Conservation (phyloP, 1,140 invertebrate genomes). For the Drosophila miranda region DNA sequence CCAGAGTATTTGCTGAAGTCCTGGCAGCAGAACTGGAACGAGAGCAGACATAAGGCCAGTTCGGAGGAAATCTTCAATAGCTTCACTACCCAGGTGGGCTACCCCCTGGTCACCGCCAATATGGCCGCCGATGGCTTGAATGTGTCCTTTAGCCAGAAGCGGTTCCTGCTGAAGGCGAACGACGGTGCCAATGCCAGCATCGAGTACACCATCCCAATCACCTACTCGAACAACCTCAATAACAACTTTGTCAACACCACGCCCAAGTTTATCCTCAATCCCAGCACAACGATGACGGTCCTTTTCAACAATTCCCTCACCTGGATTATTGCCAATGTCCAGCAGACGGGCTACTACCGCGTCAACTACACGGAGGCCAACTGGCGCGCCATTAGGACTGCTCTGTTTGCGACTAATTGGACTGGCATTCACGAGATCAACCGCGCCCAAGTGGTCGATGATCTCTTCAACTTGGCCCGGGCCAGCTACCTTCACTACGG, state of each 20-base stretch:
- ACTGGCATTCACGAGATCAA: conserved; percentile 87
- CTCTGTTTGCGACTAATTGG: conserved; percentile 83
- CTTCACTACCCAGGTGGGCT: conserved; percentile 90
- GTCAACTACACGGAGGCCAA: conserved; percentile 89
- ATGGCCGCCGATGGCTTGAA: conserved; percentile 37
- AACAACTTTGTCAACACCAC: conserved; percentile 84
- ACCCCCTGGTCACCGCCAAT: conserved; percentile 86
- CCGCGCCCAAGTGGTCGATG: conserved; percentile 91
- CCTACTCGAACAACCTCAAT: conserved; percentile 83
- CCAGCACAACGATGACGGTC: conserved; percentile 19
- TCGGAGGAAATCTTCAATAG: conserved; percentile 84
- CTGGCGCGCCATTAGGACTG: conserved; percentile 86
- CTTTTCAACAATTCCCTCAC: conserved; percentile 16
- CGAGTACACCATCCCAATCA: conserved; percentile 86
- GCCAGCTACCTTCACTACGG: conserved; percentile 82
- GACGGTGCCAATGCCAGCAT: conserved; percentile 43
- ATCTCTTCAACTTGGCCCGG: conserved; percentile 86
- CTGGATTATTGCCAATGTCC: conserved; percentile 89
- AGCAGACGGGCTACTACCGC: conserved; percentile 89
- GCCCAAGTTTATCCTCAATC: conserved; percentile 82
- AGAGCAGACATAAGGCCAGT: conserved; percentile 20
- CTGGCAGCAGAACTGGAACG: conserved; percentile 83
- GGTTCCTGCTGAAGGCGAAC: conserved; percentile 83
- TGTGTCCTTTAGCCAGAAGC: conserved; percentile 82
- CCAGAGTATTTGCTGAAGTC: conserved; percentile 85